Conservation (phyloP, 2,888 invertebrate species). For the Girardia tigrina region DNA sequence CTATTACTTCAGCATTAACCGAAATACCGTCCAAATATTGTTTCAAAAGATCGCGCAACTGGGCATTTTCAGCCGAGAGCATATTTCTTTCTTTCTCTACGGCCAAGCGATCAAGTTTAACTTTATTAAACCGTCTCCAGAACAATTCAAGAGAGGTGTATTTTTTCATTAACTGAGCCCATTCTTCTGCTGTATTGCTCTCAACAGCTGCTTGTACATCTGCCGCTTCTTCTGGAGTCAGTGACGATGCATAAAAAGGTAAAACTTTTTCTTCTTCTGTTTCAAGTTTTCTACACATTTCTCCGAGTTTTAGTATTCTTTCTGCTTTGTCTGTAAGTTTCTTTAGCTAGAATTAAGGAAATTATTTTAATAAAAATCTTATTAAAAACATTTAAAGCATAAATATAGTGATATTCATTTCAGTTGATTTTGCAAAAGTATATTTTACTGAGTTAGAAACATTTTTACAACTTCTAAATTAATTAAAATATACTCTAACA, state of each 20-base stretch:
- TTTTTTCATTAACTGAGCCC: conserved; percentile 48
- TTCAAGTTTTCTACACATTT: conserved; percentile 50
- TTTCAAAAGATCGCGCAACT: conserved; percentile 48
- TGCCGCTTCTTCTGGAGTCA: conserved; percentile 47
- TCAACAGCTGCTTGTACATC: conserved; percentile 44
- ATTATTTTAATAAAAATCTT: too few relatives aligned
- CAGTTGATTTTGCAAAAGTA: too few relatives aligned
- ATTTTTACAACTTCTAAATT: too few relatives aligned
- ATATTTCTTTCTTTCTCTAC: conserved; percentile 50
- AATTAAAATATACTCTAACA: too few relatives aligned
- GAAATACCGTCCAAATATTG: conserved; percentile 51
- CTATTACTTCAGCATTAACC: conserved; percentile 50
- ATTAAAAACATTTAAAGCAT: too few relatives aligned
- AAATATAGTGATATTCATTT: too few relatives aligned
- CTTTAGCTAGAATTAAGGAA: conserved; percentile 44
- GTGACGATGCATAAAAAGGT: conserved; percentile 49
- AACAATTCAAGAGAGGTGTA: conserved; percentile 57
- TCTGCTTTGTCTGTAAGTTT: conserved; percentile 34
- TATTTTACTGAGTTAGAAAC: too few relatives aligned
- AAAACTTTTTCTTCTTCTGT: conserved; percentile 51
- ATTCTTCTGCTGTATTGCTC: conserved; percentile 44
- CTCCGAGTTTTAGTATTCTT: conserved; percentile 29
- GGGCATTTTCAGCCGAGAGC: conserved; percentile 56
- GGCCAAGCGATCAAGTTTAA: conserved; percentile 53
- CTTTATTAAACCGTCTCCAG: conserved; percentile 57